Evolutionary conservation across 2,888 invertebrate genomes (phyloP).

Genomic region (Agrochola lota): DNA sequence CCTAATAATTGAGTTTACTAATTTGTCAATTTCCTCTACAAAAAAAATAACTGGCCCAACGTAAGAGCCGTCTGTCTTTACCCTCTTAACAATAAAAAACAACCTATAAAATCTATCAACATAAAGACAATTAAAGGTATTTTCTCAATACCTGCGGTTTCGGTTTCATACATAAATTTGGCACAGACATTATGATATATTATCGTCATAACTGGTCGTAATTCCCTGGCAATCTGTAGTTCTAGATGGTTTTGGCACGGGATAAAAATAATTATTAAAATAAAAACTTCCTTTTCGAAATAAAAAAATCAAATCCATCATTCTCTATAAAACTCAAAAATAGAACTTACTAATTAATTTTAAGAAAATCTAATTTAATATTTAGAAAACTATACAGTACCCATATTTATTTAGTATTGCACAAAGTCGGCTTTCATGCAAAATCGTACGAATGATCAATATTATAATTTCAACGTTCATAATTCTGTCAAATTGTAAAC

Average conservation of each 20-base stretch:
- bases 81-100: slow-evolving; percentile 90
- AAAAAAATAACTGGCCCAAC: slow-evolving; percentile 79
- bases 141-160: slow-evolving; percentile 57
- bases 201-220: slow-evolving; percentile 73
- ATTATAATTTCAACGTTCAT: slow-evolving; percentile 57
- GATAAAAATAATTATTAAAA: slow-evolving; percentile 65
- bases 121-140: slow-evolving; percentile 74
- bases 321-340: slow-evolving; percentile 78
- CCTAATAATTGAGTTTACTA: slow-evolving; percentile 89
- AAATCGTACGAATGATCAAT: slow-evolving; percentile 80
- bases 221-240: slow-evolving; percentile 74
- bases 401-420: slow-evolving; percentile 85
- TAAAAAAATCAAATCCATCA: slow-evolving; percentile 77
- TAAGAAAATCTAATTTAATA: slow-evolving; percentile 79
- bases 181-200: slow-evolving; percentile 81
- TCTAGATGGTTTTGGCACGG: slow-evolving; percentile 87
- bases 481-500: slow-evolving; percentile 61
- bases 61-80: slow-evolving; percentile 80
- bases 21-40: slow-evolving; percentile 86
- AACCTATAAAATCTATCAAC: slow-evolving; percentile 90
- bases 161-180: slow-evolving; percentile 82
- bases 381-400: slow-evolving; percentile 82
- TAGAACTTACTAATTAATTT: slow-evolving; percentile 79
- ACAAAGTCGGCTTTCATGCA: slow-evolving; percentile 85
- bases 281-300: slow-evolving; percentile 66